Evolutionary conservation across 2,888 invertebrate species (phyloP), one percentile per base, ranked within the genome.

Genomic region (Drosophila meridionalis): DNA sequence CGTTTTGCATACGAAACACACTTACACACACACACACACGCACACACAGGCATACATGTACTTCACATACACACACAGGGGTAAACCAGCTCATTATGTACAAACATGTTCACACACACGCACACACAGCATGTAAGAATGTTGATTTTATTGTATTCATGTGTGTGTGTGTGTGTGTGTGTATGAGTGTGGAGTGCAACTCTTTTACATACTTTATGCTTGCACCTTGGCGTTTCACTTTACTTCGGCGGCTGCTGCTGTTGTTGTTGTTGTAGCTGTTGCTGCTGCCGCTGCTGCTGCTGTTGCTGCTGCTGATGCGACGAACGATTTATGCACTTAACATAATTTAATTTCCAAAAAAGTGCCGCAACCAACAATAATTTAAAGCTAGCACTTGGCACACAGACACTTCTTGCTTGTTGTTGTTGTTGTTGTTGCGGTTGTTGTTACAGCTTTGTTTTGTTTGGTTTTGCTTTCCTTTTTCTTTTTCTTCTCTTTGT

Each of bases 321-420:
- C 72, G 68, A 63, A 69, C 70, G 71, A 73, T 89, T 90, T 76
- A 88, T 76, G 90, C 90, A 88, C 90, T 88, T 80, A 88, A 83
- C 86, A 88, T 90, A 76, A 88, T 90, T 90, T 85, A 76, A 90
- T 87, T 83, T 88, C 65, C 63, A 40, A 62, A 74, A 78, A 81
- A 89, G 82, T 78, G 66, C 85, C 84, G 82, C 73, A 76, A 82
- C 67, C 56, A 73, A 73, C 67, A 59, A 76, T 57, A 61, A 73
- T 60, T 69, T 71, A 62, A 62, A 61, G 52, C 67, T 69, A 80
- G 64, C 78, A 77, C 84, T 89, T 79, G 77, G 69, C 67, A 70
- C 88, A 76, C 70, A 67, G 66, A 81, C 75, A 75, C 83, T 71
- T 75, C 55, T 81, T 62, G 63, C 52, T 50, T 78, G 56, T 61